Base-by-base conservation (phyloP, 2,888 invertebrate genomes). In the Entomobrya proxima region DNA sequence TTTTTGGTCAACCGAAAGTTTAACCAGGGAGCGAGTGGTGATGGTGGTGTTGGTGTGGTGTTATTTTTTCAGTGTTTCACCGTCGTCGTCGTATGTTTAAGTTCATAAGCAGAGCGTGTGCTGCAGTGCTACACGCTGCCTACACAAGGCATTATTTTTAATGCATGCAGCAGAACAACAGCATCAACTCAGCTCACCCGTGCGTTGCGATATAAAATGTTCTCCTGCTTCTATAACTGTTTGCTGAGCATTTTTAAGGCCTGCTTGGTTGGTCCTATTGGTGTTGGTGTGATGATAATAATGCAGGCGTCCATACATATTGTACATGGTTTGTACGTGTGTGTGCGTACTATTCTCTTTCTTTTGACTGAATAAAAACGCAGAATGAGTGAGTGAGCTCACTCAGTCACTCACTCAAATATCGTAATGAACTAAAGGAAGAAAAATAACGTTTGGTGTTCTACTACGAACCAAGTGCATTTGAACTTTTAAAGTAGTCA, bases 31-130 rank as follows among this genome's bases (percentile, higher is more conserved):
- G 30, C 32, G 58, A 50, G 69, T 72, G 72, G 75, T 21, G 21
- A 15, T 67, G 44, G 37, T 40, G 40, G 37, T 74, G 74, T 50
- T 52, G 74, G 15, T 37, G 21, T 75, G 52, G 52, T 35, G 52
- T 75, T 75, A 30, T 74, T 72, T 47, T 21, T 74, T 75, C 52
- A 75, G 52, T 55, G 37, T 75, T 75, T 74, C 37, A 47, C n/a
- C 67, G 50, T 24, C 52, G 24, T 24, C 47, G 24, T 50, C 55
- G n/a, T 18, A 37, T 55, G 77, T 77, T 77, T 77, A 76, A 77
- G 76, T 77, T 52, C 69, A 77, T 69, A 83, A 83, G 83, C 83
- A 76, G 83, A 83, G 83, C 77, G 83, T 80, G 40, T 75, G 75
- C 9, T 40, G 7, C 44, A 15, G 40, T 75, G 75, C 72, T 75